Base-by-base conservation (phyloP, 2,113 vertebrate species). In the Chascanopsetta lugubris region DNA sequence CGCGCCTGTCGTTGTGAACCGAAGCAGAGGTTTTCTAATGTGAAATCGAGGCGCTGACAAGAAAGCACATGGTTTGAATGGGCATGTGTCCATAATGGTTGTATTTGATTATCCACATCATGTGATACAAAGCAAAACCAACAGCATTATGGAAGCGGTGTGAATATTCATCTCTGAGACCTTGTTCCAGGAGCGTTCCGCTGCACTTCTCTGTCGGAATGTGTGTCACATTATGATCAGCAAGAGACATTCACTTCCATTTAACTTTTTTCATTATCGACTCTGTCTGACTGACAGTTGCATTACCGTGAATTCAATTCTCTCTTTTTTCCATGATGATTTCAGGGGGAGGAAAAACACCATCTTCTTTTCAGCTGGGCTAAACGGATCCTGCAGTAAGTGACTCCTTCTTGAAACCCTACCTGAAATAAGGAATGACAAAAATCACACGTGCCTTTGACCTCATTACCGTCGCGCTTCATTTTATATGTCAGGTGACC, bases 321-420 rank as follows among this genome's bases (percentile, higher is more conserved):
- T 38, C 18, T 7, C 1, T 50, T 3, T 24, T 63, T 40, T 74
- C 3, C 9, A 62, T 34, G 80, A 29, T 89, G 5, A 49, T 85
- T 87, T 2, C 69, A 96, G 94, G 94, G 95, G 91, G 69, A 80
- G 84, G 8, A 80, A 87, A 69, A 87, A 88, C 67, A 87, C 75
- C 40, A 91, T 96, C 70, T 95, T 94, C 87, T 94, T 95, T 75
- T 94, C 93, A 51, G 78, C 93, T 55, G 93, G 80, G 71, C 58
- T 79, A 50, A 96, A 95, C 26, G 94, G 92, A 72, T 95, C 95
- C 66, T 96, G 95, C 85, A 91, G 95, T 96, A 90, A 96, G 95
- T 95, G 79, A 79, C 26, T 18, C 2, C 6, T 1, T 72, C 6
- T 22, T 12, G 3, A 56, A n/a, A 20, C 24, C 7, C 8, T 1